Percentiles rank a stretch among this genome's conserved stretches.
These are phyloP conservation scores for Caenorhabditis briggsae DNA, from an alignment of 1,140 invertebrate species.

Conservation along the genomic window DNA sequence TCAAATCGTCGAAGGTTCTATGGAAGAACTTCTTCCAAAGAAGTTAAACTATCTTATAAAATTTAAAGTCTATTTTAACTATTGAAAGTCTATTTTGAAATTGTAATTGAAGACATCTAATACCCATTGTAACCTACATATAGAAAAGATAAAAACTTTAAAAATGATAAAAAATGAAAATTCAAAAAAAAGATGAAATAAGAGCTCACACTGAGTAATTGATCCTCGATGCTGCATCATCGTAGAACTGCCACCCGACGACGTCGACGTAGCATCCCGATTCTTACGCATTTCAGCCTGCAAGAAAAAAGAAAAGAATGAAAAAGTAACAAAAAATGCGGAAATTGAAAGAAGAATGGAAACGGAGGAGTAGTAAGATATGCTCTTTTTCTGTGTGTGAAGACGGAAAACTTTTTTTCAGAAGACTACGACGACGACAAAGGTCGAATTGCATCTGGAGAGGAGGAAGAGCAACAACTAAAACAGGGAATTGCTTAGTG, in stretches of 20 bases:
- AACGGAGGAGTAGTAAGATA: not conserved
- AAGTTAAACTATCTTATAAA: too few species aligned
- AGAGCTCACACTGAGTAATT: constrained; percentile 37
- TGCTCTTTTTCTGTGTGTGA: constrained; percentile 21
- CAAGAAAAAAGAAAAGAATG: not conserved
- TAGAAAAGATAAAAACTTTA: not conserved
- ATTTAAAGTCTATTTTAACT: too few species aligned
- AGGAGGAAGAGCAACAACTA: not conserved
- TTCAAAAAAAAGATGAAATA: not conserved
- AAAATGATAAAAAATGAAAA: not conserved
- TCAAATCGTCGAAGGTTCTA: too few species aligned
- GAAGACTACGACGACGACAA: constrained; percentile 19
- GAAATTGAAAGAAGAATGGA: constrained; percentile 54
- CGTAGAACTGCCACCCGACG: constrained; percentile 2
- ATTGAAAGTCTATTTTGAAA: too few species aligned
- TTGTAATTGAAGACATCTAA: too few species aligned
- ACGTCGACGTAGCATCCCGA: constrained; percentile 16
- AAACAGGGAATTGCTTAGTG: constrained; percentile 3
- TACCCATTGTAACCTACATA: too few species aligned
- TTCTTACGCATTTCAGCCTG: constrained; percentile 58
- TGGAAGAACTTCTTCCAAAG: too few species aligned
- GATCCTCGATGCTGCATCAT: constrained; percentile 39
- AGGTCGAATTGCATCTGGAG: constrained; percentile 32
- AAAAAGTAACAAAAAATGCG: constrained; percentile 11
- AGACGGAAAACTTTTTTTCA: not conserved